These are phyloP conservation scores for Diprion similis DNA, from an alignment of 1,140 invertebrate genomes.

Conservation along the genomic window DNA sequence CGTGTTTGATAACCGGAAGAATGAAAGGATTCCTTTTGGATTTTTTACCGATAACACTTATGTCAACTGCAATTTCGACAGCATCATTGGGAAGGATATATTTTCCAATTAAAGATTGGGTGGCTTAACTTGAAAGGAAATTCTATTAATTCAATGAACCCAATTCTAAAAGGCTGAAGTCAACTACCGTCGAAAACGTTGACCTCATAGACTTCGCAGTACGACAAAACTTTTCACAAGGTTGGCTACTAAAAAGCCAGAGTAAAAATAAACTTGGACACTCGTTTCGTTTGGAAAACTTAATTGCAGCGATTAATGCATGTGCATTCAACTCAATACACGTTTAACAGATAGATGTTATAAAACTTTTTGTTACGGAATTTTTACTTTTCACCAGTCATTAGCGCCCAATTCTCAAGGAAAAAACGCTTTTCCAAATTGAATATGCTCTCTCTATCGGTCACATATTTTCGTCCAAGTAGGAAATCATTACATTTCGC, in stretches of 20 bases:
- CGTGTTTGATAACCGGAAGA: too few species aligned
- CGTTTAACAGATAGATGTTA: not conserved
- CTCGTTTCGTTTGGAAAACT: not conserved
- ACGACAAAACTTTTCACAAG: not conserved
- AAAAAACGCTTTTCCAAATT: not conserved
- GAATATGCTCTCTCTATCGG: not conserved
- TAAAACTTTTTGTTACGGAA: not conserved
- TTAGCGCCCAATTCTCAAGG: not conserved
- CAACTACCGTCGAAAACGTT: not conserved
- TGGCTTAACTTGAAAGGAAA: not conserved
- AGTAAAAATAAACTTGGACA: not conserved
- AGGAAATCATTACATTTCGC: not conserved
- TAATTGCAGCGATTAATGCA: not conserved
- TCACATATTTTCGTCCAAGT: not conserved
- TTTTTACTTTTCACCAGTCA: not conserved
- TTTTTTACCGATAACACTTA: not conserved
- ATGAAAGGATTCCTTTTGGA: too few species aligned
- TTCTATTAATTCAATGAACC: not conserved
- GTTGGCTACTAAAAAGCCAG: not conserved
- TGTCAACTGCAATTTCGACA: not conserved
- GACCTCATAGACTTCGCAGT: not conserved
- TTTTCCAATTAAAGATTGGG: not conserved
- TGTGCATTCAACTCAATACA: not conserved
- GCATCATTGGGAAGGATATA: not conserved
- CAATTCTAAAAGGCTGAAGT: not conserved